These are phyloP conservation scores for Drosophila asahinai DNA, from an alignment of 1,140 invertebrate species.

Conservation along the genomic window DNA sequence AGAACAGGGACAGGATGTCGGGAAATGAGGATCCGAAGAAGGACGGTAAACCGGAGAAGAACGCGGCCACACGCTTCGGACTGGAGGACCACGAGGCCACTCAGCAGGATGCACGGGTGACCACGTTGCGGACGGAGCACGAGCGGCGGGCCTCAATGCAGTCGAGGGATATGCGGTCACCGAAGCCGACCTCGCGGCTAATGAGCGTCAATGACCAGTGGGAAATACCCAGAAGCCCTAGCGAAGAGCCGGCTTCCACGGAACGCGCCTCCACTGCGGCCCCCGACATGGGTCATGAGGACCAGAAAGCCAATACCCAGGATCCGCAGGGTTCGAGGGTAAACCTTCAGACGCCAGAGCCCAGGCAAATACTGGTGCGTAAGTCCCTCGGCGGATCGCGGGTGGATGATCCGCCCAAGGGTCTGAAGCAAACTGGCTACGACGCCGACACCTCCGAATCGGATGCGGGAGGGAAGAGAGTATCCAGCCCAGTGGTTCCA, in stretches of 20 bases:
- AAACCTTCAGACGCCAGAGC: too few relatives aligned
- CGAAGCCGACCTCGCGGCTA: background rate
- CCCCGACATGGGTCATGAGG: too few relatives aligned
- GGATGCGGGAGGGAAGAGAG: background rate
- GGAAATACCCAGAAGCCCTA: background rate
- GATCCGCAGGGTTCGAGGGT: too few relatives aligned
- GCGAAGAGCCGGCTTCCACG: background rate
- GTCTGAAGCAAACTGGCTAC: background rate
- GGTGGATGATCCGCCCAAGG: too few relatives aligned
- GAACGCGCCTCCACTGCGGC: too few relatives aligned
- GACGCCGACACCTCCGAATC: slow-evolving; percentile 7
- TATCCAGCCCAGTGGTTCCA: background rate
- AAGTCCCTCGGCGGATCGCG: too few relatives aligned
- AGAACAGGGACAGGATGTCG: slow-evolving; percentile 34
- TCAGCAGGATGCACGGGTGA: slow-evolving; percentile 53
- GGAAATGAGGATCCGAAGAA: background rate
- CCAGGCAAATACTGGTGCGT: too few relatives aligned
- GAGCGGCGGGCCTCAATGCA: slow-evolving; percentile 21
- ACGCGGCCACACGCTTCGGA: slow-evolving; percentile 53
- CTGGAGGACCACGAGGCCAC: slow-evolving; percentile 57
- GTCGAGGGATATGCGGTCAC: background rate
- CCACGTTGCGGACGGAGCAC: slow-evolving; percentile 21
- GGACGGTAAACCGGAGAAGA: background rate
- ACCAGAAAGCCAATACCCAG: too few relatives aligned
- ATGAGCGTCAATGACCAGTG: background rate